These are phyloP conservation scores for Lacerta viridis DNA, from an alignment of 2,797 vertebrate species.

Conservation along the genomic window DNA sequence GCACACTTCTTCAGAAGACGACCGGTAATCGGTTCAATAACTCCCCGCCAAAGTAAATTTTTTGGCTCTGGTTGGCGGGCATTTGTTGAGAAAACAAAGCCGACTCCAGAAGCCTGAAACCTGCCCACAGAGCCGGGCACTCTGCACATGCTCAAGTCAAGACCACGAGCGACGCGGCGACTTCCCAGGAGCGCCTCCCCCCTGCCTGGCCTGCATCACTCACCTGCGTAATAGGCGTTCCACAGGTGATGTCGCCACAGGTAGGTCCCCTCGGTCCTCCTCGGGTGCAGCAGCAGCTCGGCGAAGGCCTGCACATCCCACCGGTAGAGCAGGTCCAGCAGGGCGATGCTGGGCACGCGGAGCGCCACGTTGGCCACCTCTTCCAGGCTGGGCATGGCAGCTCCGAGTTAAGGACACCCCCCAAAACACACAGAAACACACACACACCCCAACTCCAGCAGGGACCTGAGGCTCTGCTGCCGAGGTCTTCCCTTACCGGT, in stretches of 20 bases:
- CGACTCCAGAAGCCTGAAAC: too few species aligned
- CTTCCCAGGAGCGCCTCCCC: not conserved
- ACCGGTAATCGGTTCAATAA: not conserved
- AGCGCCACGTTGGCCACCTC: conserved; percentile 87
- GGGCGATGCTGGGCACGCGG: conserved; percentile 86
- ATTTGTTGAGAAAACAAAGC: not conserved
- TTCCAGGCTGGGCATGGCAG: conserved; percentile 84
- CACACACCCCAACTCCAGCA: not conserved
- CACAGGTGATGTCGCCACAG: conserved; percentile 86
- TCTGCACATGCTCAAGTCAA: too few species aligned
- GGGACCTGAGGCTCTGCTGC: too few species aligned
- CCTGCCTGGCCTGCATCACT: not conserved
- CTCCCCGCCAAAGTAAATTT: not conserved
- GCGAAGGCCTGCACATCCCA: conserved; percentile 86
- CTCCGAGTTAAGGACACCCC: not conserved
- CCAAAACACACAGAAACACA: too few species aligned
- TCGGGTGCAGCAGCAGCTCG: conserved; percentile 83
- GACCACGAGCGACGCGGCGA: too few species aligned
- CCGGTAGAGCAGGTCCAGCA: conserved; percentile 89
- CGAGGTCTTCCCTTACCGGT: too few species aligned
- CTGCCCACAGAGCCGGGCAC: not conserved
- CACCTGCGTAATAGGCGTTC: conserved; percentile 87
- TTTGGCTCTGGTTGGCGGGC: not conserved
- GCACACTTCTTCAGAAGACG: too few species aligned
- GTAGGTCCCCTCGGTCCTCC: conserved; percentile 83